A percentile compares a stretch with the other conserved stretches of the same genome.
Evolutionary conservation across 2,888 invertebrate genomes (phyloP).

Genomic region (Nephrocerus scutellatus): DNA sequence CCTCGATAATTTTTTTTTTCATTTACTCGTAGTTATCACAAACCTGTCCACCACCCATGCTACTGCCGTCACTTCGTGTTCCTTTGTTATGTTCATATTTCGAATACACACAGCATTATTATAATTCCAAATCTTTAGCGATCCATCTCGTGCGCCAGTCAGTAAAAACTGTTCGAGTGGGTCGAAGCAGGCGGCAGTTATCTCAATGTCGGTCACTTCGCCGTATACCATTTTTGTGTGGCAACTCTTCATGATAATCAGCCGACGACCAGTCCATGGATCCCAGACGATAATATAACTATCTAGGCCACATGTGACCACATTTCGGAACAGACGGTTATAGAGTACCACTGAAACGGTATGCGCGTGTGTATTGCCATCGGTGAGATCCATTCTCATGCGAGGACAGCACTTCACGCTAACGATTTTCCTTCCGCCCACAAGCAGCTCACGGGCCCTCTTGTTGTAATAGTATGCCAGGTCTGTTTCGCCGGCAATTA

Average conservation of each 20-base stretch:
- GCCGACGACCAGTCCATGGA: constrained; percentile 60
- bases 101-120: constrained; percentile 69
- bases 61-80: constrained; percentile 54
- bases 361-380: constrained; percentile 64
- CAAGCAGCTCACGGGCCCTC: constrained; percentile 58
- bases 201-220: constrained; percentile 49
- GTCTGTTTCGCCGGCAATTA: constrained; percentile 56
- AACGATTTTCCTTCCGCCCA: constrained; percentile 61
- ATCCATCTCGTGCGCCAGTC: constrained; percentile 73
- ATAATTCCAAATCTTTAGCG: constrained; percentile 75
- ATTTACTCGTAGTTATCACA: constrained; percentile 10
- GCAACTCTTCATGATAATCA: constrained; percentile 61
- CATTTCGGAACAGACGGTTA: constrained; percentile 65
- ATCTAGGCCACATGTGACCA: constrained; percentile 71
- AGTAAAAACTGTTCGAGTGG: constrained; percentile 64
- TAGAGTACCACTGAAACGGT: constrained; percentile 67
- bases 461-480: constrained; percentile 60
- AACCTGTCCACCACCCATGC: constrained; percentile 57
- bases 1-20: neutral
- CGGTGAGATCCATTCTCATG: constrained; percentile 60
- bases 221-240: constrained; percentile 63
- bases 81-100: constrained; percentile 58
- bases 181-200: constrained; percentile 53
- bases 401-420: constrained; percentile 58
- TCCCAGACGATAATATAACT: constrained; percentile 80